Conservation (phyloP, 2,888 invertebrate genomes). For the Agrilus cyanescens region DNA sequence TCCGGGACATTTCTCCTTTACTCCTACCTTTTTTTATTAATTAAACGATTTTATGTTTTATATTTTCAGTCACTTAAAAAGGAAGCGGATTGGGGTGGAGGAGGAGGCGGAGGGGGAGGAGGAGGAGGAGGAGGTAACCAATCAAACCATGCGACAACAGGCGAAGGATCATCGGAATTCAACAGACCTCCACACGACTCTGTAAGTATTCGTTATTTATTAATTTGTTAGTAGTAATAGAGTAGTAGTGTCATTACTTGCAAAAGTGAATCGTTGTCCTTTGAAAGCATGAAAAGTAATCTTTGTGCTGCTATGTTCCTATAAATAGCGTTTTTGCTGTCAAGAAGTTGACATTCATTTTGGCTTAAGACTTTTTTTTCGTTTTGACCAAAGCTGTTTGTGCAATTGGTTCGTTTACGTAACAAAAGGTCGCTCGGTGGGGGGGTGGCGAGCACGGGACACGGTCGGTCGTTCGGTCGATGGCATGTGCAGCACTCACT, state of each 20-base stretch:
- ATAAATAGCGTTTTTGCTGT: conserved; percentile 40
- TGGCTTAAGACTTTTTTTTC: conserved; percentile 66
- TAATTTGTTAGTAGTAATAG: conserved; percentile 20
- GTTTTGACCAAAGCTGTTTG: conserved; percentile 25
- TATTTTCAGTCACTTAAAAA: conserved; percentile 73
- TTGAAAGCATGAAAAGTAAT: conserved; percentile 5
- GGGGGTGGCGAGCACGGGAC: background rate
- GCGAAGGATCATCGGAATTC: conserved; percentile 66
- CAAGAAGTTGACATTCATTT: conserved; percentile 95
- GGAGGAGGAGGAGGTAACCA: conserved; percentile 26
- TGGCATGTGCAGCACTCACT: conserved; percentile 19
- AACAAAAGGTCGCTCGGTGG: conserved; percentile 3
- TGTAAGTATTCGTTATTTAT: conserved; percentile 45
- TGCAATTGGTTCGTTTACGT: conserved; percentile 11
- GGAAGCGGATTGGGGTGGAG: conserved; percentile 75
- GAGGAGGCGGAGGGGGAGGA: conserved; percentile 15
- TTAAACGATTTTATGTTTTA: conserved; percentile 1
- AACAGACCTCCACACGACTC: conserved; percentile 67
- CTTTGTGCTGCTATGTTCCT: conserved; percentile 8
- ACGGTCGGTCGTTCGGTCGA: conserved; percentile 7
- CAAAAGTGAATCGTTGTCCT: conserved; percentile 5
- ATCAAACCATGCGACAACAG: conserved; percentile 66
- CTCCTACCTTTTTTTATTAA: too few relatives aligned
- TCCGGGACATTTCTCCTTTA: too few relatives aligned
- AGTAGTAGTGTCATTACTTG: conserved; percentile 6